phyloP scores from a whole-genome alignment of 1,140 invertebrate species.

The Berghia stephanieae region DNA sequence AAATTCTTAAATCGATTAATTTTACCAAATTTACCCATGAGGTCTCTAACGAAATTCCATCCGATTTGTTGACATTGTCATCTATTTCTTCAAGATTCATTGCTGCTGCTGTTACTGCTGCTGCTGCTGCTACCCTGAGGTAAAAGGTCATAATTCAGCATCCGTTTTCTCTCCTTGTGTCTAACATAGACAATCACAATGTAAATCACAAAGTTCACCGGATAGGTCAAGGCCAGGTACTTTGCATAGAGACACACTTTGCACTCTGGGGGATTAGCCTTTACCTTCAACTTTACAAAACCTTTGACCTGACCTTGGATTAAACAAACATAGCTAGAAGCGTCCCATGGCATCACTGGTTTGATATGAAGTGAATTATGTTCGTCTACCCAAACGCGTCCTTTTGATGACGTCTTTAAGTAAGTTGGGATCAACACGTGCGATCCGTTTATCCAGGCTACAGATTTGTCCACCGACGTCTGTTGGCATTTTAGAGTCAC shows the following conservation, averaged over 20 bases:
- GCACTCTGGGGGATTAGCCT: neutral
- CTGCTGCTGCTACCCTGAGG: neutral
- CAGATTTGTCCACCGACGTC: neutral
- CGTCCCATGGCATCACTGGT: neutral
- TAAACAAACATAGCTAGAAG: constrained; percentile 6
- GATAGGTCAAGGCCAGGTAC: constrained; percentile 2
- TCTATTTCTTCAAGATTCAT: no score
- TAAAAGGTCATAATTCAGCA: constrained; percentile 20
- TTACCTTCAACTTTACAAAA: neutral
- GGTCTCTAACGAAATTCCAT: no score
- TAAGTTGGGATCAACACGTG: no score
- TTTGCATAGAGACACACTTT: neutral
- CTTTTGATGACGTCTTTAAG: neutral
- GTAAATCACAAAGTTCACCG: neutral
- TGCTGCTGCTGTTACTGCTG: neutral
- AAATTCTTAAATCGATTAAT: no score
- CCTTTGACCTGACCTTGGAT: neutral
- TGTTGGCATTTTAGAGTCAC: neutral
- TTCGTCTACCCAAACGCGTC: constrained; percentile 4
- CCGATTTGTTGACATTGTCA: no score
- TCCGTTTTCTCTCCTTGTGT: constrained; percentile 2
- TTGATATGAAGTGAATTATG: constrained; percentile 2
- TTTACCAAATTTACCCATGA: no score
- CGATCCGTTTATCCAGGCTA: constrained; percentile 14
- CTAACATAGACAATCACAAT: neutral